Base-by-base conservation (phyloP, 1,140 invertebrate genomes). In the Pinna nobilis region DNA sequence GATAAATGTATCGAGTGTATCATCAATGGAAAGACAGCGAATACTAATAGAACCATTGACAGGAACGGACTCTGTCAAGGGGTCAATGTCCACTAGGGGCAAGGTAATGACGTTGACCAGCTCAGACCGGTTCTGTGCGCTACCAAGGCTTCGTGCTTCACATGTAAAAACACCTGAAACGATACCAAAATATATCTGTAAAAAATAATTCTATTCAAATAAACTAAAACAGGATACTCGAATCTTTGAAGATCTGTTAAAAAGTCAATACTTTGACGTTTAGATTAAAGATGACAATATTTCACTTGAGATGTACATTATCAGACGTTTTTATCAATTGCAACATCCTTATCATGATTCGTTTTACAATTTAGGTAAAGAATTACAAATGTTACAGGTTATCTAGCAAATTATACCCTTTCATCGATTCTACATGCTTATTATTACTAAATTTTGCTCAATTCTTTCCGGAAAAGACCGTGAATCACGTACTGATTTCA, bases 71-170 rank as follows among this genome's bases (percentile, higher is more conserved):
- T 50, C 49, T 6, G 79, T 67, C 47, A 79, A 60, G 1, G 81
- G 79, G 32, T 75, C 68, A 30, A 83, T 69, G 30, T 83, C 81
- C 51, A 83, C 70, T 28, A 76, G 64, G 1, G 81, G 81, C 18
- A 65, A 57, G 2, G 79, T 71, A 13, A 83, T 72, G 13, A 83
- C 77, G 53, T 79, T 70, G 15, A 83, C 66, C 3, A 44, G 25
- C 11, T 80, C 49, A 0, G 74, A 76, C 23, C 73, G 75, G 30
- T 74, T 76, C 39, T 81, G 63, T 25, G 59, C 35, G 49, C 61
- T 50, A 0, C 61, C 70, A 23, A 57, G 76, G 63, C 81, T 79
- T n/a, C 53, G 59, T 18, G 70, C 72, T 51, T 77, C 68, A 60
- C 81, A 83, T 13, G 72, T 77, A 57, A 77, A 83, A 25, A 51